Base-by-base conservation (phyloP, 2,888 invertebrate genomes). In the Gerris lacustris region DNA sequence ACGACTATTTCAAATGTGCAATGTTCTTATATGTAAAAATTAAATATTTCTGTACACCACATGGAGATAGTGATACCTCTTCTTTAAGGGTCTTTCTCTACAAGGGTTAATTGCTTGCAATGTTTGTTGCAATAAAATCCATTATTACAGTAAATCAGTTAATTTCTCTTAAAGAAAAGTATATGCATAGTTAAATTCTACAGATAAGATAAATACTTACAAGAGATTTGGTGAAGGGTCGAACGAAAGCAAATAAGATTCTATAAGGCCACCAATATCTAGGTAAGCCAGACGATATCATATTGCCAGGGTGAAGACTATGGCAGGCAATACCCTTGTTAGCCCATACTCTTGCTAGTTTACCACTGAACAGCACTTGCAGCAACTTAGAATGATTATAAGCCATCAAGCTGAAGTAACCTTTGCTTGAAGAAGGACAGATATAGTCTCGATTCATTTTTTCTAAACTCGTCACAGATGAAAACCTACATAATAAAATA, bases 191-290 rank as follows among this genome's bases (percentile, higher is more conserved):
- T 31, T 31, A 31, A 31, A 31, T 31, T 31, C 31, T 31, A 31
- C 31, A 4, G 31, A 31, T 31, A 31, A 31, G 31, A 55, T 15
- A 11, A 6, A 68, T 67, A 79, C 85, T 84, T 82, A 94, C 94
- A 86, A 95, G 79, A 44, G 94, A 92, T 80, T 98, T 98, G 0
- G 96, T 95, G 80, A 97, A 98, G 6, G 96, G 96, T 71, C 94
- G 84, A 11, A 90, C 91, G 1, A 95, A 47, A n/a, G 86, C 84
- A 79, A 92, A 96, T 0, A 91, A 79, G 0, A 94, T 76, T 76
- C 89, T 83, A 79, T 88, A 92, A 31, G 91, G 77, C 93, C 95
- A 96, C 88, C 93, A 95, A 78, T 92, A 85, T 68, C 91, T 85
- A 67, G 88, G 82, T 6, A 96, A 70, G 74, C 86, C 84, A 0